These are phyloP conservation scores for Nomada ruficornis DNA, from an alignment of 2,888 invertebrate species.

Conservation along the genomic window DNA sequence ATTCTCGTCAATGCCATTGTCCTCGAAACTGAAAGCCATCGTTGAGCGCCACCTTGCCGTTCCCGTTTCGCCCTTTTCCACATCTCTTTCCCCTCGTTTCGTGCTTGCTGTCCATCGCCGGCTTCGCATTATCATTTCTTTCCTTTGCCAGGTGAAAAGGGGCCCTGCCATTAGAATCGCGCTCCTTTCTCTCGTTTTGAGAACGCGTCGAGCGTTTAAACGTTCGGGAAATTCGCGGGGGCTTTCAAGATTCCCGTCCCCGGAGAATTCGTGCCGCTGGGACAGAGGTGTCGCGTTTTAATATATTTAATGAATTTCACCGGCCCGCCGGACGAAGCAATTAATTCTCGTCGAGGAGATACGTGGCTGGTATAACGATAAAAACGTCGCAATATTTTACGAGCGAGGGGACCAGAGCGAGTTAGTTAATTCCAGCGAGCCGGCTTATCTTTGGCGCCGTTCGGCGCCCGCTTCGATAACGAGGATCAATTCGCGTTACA, in stretches of 20 bases:
- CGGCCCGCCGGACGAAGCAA: neutral
- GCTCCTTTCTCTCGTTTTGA: no score
- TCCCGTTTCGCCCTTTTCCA: slow-evolving; percentile 7
- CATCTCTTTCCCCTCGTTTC: neutral
- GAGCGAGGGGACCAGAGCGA: neutral
- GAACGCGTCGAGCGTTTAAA: neutral
- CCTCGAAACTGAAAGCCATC: slow-evolving; percentile 48
- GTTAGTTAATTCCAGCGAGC: neutral
- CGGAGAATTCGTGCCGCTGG: neutral
- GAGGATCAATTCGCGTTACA: slow-evolving; percentile 17
- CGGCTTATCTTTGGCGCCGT: no score
- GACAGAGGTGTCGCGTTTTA: slow-evolving; percentile 4
- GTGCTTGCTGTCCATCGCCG: no score
- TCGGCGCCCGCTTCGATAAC: slow-evolving; percentile 8
- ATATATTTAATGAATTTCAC: slow-evolving; percentile 5
- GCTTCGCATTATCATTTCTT: no score
- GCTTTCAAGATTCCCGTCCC: neutral
- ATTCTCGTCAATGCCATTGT: slow-evolving; percentile 70
- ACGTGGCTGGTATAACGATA: slow-evolving; percentile 6
- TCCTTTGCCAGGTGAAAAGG: neutral
- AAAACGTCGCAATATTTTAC: slow-evolving; percentile 7
- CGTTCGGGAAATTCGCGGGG: neutral
- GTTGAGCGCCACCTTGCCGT: slow-evolving; percentile 20
- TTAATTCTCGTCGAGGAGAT: slow-evolving; percentile 2
- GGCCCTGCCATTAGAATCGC: no score